A percentile compares a stretch with the other conserved stretches of the same genome.
Conservation (phyloP, 2,888 invertebrate species). For the Tuta absoluta region DNA sequence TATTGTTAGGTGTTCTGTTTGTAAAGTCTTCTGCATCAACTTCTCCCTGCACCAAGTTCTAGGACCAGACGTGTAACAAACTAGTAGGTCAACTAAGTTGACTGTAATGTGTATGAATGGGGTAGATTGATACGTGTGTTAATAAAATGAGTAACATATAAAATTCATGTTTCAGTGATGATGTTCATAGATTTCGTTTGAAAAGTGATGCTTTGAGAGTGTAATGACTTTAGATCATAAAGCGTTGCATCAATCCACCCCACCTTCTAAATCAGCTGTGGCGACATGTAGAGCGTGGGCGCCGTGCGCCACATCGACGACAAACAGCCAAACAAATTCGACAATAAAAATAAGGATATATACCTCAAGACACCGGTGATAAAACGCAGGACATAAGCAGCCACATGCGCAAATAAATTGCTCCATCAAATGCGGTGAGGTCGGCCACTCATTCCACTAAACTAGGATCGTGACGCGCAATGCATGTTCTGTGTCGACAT, state of each 20-base stretch:
- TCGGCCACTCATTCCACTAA: conserved; percentile 81
- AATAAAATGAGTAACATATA: conserved; percentile 24
- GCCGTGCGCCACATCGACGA: conserved; percentile 72
- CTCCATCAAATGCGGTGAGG: conserved; percentile 79
- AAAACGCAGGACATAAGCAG: conserved; percentile 77
- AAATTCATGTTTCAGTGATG: conserved; percentile 20
- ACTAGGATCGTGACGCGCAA: conserved; percentile 72
- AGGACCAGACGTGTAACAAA: conserved; percentile 44
- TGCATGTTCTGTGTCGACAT: conserved; percentile 67
- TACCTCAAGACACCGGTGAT: conserved; percentile 72
- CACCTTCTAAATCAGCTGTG: conserved; percentile 60
- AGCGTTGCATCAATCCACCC: conserved; percentile 68
- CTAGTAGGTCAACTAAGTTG: conserved; percentile 58
- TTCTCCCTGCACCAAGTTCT: conserved; percentile 49
- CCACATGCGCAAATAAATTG: conserved; percentile 80
- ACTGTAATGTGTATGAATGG: conserved; percentile 49
- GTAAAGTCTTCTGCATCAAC: conserved; percentile 49
- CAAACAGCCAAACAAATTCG: conserved; percentile 68
- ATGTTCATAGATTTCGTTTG: conserved; percentile 19
- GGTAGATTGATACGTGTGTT: conserved; percentile 65
- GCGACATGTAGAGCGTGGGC: conserved; percentile 69
- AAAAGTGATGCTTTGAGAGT: conserved; percentile 12
- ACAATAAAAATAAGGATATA: conserved; percentile 59
- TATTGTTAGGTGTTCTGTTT: conserved; percentile 10
- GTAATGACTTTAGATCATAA: conserved; percentile 13